These are phyloP conservation scores for Oikopleura dioica DNA, from an alignment of 23 tunicate genomes.

Conservation along the genomic window DNA sequence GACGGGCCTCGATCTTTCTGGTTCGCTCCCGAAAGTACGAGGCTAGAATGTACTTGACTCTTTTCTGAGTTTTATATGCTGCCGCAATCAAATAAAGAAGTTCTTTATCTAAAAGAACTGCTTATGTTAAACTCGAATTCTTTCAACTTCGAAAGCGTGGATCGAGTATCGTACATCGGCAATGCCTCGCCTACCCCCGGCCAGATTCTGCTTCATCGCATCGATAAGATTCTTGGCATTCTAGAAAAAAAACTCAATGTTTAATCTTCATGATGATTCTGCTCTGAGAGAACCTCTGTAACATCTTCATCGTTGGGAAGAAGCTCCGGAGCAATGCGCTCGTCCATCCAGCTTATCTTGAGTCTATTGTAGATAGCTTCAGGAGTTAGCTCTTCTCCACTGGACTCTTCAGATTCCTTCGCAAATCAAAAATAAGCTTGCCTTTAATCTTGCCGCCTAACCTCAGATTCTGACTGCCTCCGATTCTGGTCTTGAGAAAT, in stretches of 20 bases:
- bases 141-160: background rate
- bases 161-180: background rate
- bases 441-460: too few species aligned
- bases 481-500: too few species aligned
- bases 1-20: background rate
- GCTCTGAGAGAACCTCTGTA: background rate
- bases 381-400: background rate
- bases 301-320: slow-evolving; percentile 9
- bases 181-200: background rate
- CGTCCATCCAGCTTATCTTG: background rate
- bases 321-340: background rate
- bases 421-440: background rate
- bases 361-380: background rate
- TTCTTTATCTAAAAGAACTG: too few species aligned
- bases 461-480: too few species aligned
- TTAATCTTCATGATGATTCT: too few species aligned
- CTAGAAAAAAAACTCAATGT: too few species aligned
- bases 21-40: background rate
- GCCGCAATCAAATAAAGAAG: too few species aligned
- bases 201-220: background rate
- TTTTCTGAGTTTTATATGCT: too few species aligned
- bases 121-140: too few species aligned
- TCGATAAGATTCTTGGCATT: background rate
- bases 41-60: background rate
- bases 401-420: background rate